Percentiles rank a stretch among this genome's conserved stretches.
Conservation (phyloP, 2,888 invertebrate species). For the Eumerus sabulonum region DNA sequence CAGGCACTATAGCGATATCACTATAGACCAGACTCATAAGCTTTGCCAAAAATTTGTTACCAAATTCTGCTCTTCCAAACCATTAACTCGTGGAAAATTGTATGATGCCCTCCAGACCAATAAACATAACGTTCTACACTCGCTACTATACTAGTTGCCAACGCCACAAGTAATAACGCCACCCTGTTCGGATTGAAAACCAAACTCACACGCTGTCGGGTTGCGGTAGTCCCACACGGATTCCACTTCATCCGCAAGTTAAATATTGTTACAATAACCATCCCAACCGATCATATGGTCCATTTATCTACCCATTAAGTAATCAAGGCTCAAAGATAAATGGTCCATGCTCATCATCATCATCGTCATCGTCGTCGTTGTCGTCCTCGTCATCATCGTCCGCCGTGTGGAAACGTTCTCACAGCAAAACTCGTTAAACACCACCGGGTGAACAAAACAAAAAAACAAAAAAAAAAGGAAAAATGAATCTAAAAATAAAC, state of each 20-base stretch:
- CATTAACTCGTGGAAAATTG: too few species aligned
- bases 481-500: slow-evolving; percentile 32
- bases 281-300: slow-evolving; percentile 61
- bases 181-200: too few species aligned
- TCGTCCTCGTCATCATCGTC: background rate
- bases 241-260: slow-evolving; percentile 39
- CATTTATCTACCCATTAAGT: slow-evolving; percentile 66
- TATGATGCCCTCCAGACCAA: too few species aligned
- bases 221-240: slow-evolving; percentile 53
- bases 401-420: slow-evolving; percentile 49
- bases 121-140: too few species aligned
- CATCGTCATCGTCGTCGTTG: slow-evolving; percentile 32
- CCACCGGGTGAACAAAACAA: too few species aligned
- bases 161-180: too few species aligned
- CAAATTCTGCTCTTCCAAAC: too few species aligned
- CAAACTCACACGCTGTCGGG: too few species aligned
- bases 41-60: too few species aligned
- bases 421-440: slow-evolving; percentile 15
- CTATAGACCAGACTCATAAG: too few species aligned
- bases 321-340: slow-evolving; percentile 67
- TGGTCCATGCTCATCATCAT: slow-evolving; percentile 50
- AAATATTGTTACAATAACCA: slow-evolving; percentile 45
- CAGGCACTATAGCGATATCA: too few species aligned
- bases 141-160: too few species aligned
- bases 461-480: slow-evolving; percentile 52